Base-by-base conservation (phyloP, 2,888 invertebrate genomes). In the Agrochola litura region DNA sequence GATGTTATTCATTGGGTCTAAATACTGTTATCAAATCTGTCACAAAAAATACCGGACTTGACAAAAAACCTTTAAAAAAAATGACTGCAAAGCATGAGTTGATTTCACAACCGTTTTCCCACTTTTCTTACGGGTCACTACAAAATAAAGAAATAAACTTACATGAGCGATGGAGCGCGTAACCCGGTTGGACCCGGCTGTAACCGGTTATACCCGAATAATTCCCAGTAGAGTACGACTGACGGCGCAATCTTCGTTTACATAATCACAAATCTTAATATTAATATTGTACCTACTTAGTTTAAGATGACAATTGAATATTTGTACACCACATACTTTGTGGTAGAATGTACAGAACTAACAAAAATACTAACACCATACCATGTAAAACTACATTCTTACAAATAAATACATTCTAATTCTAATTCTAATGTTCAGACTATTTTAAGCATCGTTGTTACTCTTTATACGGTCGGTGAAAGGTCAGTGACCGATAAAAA, bases 121-220 rank as follows among this genome's bases (percentile, higher is more conserved):
- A 49, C 58, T 6, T 46, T 22, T 12, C 8, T 30, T 25, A 64
- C 37, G 52, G 25, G 30, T 41, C 41, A 63, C 61, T 71, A 61
- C 37, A 61, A 73, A 79, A 76, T 76, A 74, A 56, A 66, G 30
- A 81, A 75, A 74, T n/a, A 70, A 30, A 41, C 14, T 52, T 67
- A 66, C 73, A 76, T 81, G 81, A 84, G 82, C 84, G 83, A 84
- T 87, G 83, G 84, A 88, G 86, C 86, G 81, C 65, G 79, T 85
- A 85, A 85, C 80, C 85, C 43, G 56, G 61, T 58, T 49, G 56
- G 52, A 61, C 46, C 46, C 73, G 76, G 19, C 54, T 75, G 66
- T 49, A 63, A 61, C 76, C 49, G 30, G 66, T 49, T 75, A 81
- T 77, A 81, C 82, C 68, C 72, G 46, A 64, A 69, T 77, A 85